Percentiles rank a stretch among this genome's conserved stretches.
Evolutionary conservation across 2,888 invertebrate species (phyloP).

Genomic region (Thelaira solivaga): DNA sequence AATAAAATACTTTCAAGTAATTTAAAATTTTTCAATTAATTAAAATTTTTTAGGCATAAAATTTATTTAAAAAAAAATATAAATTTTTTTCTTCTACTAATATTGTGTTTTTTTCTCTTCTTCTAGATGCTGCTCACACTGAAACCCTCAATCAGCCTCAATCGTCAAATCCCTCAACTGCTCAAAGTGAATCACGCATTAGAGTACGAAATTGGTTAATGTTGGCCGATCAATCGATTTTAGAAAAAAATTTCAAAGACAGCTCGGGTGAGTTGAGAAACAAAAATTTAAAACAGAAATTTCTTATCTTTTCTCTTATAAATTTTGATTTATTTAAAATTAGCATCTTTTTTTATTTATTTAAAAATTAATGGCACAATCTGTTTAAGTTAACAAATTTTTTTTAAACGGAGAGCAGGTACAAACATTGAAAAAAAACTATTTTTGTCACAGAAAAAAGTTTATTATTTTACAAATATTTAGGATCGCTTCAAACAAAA

Average conservation of each 20-base stretch:
- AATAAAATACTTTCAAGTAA: constrained; percentile 39
- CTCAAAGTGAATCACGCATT: constrained; percentile 73
- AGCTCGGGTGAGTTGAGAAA: constrained; percentile 66
- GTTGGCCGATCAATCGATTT: constrained; percentile 75
- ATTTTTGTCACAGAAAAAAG: too few relatives aligned
- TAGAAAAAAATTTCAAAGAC: constrained; percentile 67
- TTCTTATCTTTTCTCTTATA: constrained; percentile 10
- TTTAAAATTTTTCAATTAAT: constrained; percentile 60
- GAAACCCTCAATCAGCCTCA: neutral
- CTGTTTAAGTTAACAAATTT: too few relatives aligned
- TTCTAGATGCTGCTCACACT: constrained; percentile 37
- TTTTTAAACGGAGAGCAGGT: too few relatives aligned
- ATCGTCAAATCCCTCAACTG: constrained; percentile 22
- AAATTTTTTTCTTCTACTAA: constrained; percentile 11
- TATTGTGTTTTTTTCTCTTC: constrained; percentile 26
- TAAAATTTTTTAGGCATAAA: constrained; percentile 3
- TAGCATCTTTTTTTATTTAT: neutral
- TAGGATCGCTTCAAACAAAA: too few relatives aligned
- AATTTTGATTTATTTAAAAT: neutral
- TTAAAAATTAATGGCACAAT: too few relatives aligned
- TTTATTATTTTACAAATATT: too few relatives aligned
- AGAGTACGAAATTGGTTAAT: constrained; percentile 77
- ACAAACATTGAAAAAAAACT: too few relatives aligned
- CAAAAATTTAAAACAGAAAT: neutral
- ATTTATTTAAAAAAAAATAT: neutral